Evolutionary conservation across 2,113 vertebrate genomes (phyloP).

Genomic region (Plecturocebus donacophilus): DNA sequence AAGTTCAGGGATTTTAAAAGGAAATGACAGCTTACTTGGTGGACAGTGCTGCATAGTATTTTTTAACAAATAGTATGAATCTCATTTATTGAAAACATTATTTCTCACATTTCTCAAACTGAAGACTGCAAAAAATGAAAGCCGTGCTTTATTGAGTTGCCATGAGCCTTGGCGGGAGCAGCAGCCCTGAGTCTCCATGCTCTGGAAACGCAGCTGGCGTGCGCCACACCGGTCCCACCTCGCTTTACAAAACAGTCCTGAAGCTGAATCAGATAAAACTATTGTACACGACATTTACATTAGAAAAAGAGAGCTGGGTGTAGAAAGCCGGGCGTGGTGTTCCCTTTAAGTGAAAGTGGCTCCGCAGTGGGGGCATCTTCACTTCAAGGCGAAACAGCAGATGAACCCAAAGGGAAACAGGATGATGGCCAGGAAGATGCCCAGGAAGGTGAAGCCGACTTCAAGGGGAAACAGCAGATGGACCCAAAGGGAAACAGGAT

Average conservation of each 20-base stretch:
- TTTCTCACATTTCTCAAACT: slow-evolving; percentile 79
- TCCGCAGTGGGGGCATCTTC: slow-evolving; percentile 97
- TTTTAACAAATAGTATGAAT: slow-evolving; percentile 60
- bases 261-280: slow-evolving; percentile 82
- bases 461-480: slow-evolving; percentile 96
- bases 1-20: not conserved
- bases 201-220: slow-evolving; percentile 70
- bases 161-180: slow-evolving; percentile 73
- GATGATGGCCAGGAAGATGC: slow-evolving; percentile 96
- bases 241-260: slow-evolving; percentile 86
- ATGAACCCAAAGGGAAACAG: slow-evolving; percentile 98
- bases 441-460: slow-evolving; percentile 97
- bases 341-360: slow-evolving; percentile 94
- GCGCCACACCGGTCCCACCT: slow-evolving; percentile 73
- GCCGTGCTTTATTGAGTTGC: slow-evolving; percentile 83
- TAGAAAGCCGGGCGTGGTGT: slow-evolving; percentile 75
- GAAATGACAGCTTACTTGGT: not conserved
- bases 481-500: slow-evolving; percentile 97
- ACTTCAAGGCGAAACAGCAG: slow-evolving; percentile 97
- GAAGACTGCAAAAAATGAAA: slow-evolving; percentile 85
- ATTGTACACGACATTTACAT: slow-evolving; percentile 89
- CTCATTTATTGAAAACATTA: slow-evolving; percentile 76
- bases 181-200: slow-evolving; percentile 52
- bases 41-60: not conserved
- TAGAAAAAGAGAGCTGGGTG: slow-evolving; percentile 84